phyloP scores from a whole-genome alignment of 2,888 invertebrate species.

The Eulithis prunata region DNA sequence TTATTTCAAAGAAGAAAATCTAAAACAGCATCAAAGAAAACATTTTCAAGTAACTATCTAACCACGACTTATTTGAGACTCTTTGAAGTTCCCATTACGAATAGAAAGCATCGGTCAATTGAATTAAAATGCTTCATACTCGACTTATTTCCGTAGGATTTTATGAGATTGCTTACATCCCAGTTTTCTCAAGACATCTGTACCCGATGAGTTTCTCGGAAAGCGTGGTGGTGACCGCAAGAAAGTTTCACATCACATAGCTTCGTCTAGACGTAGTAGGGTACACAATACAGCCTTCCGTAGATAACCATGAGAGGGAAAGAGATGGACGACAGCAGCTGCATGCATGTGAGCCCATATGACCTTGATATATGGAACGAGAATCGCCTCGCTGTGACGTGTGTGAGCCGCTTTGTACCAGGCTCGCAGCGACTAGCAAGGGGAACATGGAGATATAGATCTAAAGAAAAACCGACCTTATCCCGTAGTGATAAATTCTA shows the following conservation, averaged over 20 bases:
- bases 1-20: no score
- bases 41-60: no score
- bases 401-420: conserved; percentile 73
- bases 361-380: conserved; percentile 77
- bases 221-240: conserved; percentile 63
- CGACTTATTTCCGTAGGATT: background rate
- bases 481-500: conserved; percentile 22
- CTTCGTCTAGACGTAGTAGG: conserved; percentile 61
- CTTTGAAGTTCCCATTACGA: no score
- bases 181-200: conserved; percentile 40
- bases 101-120: no score
- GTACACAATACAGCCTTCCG: conserved; percentile 50
- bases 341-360: conserved; percentile 67
- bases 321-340: conserved; percentile 56
- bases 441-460: conserved; percentile 34
- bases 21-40: no score
- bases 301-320: conserved; percentile 50
- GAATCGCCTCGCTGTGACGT: conserved; percentile 63
- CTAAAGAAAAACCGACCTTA: conserved; percentile 43
- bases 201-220: conserved; percentile 53
- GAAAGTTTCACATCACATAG: conserved; percentile 66
- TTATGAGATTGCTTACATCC: conserved; percentile 12
- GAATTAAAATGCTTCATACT: no score
- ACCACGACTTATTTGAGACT: no score
- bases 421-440: conserved; percentile 63